Conservation (phyloP, 2,888 invertebrate species). For the Xanthorhoe spadicearia region DNA sequence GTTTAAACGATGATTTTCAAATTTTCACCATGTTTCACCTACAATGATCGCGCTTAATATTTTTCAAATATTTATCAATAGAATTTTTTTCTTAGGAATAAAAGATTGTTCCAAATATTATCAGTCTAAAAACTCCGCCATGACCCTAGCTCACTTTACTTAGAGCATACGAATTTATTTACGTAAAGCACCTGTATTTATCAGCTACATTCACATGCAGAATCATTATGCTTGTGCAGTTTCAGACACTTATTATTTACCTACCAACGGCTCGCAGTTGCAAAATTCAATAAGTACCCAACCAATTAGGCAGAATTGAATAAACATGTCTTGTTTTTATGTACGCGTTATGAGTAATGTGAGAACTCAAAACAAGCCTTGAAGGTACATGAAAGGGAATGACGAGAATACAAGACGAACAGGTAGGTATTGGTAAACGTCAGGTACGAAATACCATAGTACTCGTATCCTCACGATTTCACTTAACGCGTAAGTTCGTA, state of each 20-base stretch:
- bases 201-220: not conserved
- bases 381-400: slow-evolving; percentile 16
- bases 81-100: too few relatives aligned
- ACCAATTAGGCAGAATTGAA: slow-evolving; percentile 25
- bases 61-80: too few relatives aligned
- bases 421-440: not conserved
- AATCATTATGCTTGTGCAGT: not conserved
- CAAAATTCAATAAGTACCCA: slow-evolving; percentile 22
- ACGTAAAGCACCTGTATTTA: not conserved
- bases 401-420: slow-evolving; percentile 3
- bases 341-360: slow-evolving; percentile 27
- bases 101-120: too few relatives aligned
- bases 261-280: slow-evolving; percentile 16
- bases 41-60: too few relatives aligned
- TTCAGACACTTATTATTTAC: slow-evolving; percentile 3
- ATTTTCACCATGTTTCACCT: too few relatives aligned
- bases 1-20: too few relatives aligned
- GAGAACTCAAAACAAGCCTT: slow-evolving; percentile 26
- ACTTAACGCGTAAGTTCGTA: too few relatives aligned
- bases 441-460: too few relatives aligned
- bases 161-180: too few relatives aligned
- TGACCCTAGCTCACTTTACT: too few relatives aligned
- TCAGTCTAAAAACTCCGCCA: too few relatives aligned
- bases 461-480: too few relatives aligned
- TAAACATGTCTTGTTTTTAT: slow-evolving; percentile 16